Conservation (phyloP, 2,797 vertebrate genomes). For the Macropodus opercularis region DNA sequence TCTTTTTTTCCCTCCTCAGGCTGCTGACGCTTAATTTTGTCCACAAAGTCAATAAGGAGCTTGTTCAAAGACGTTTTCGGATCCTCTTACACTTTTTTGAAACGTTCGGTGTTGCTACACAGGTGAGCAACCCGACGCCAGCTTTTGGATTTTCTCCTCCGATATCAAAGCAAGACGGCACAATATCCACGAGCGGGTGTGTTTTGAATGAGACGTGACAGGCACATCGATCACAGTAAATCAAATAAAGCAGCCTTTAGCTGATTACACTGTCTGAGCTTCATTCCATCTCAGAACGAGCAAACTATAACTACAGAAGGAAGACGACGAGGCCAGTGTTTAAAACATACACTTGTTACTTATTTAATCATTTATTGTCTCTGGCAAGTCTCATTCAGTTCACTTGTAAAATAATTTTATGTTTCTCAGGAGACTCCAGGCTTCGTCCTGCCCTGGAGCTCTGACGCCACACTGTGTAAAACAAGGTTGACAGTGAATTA, state of each 20-base stretch:
- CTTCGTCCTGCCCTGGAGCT: no score
- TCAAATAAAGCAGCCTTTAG: conserved; percentile 28
- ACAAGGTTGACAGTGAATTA: no score
- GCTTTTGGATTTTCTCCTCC: background rate
- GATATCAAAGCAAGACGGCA: background rate
- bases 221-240: conserved; percentile 22
- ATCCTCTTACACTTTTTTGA: background rate
- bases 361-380: no score
- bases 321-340: no score
- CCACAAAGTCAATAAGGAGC: conserved; percentile 10
- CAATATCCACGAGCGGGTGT: background rate
- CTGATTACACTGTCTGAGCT: conserved; percentile 17
- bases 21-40: background rate
- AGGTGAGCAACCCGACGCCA: conserved; percentile 3
- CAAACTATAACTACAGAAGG: conserved; percentile 38
- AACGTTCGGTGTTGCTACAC: conserved; percentile 1
- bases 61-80: background rate
- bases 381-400: no score
- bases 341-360: no score
- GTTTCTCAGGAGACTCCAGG: no score
- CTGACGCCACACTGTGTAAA: no score
- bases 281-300: conserved; percentile 37
- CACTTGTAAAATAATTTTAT: no score
- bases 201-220: conserved; percentile 13
- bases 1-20: background rate